A percentile compares a stretch with the other conserved stretches of the same genome.
Evolutionary conservation across 2,888 invertebrate genomes (phyloP).

Genomic region (Apodemia mormo): DNA sequence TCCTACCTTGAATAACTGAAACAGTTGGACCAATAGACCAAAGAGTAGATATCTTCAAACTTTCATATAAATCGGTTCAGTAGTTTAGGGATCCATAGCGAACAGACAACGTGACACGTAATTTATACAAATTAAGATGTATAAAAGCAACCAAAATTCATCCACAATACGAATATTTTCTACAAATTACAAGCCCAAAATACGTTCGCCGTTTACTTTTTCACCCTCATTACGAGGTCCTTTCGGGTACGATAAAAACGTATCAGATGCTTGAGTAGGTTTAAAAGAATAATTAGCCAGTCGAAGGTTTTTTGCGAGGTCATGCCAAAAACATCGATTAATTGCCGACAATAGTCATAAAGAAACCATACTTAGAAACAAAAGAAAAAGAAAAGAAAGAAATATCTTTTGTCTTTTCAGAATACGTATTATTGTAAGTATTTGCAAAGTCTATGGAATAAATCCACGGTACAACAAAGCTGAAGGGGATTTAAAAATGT

Average conservation of each 20-base stretch:
- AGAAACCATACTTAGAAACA: conserved; percentile 4
- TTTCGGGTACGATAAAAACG: conserved; percentile 7
- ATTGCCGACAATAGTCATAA: neutral
- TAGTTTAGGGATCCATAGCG: too few species aligned
- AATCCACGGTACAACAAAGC: too few species aligned
- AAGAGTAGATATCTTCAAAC: too few species aligned
- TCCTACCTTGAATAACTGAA: too few species aligned
- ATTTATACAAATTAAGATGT: too few species aligned
- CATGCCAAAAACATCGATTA: neutral
- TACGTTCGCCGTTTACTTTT: neutral
- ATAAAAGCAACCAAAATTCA: neutral
- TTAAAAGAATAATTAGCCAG: conserved; percentile 5
- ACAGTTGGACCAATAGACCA: too few species aligned
- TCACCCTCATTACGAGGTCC: neutral
- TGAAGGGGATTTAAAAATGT: too few species aligned
- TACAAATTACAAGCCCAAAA: neutral
- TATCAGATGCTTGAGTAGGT: neutral
- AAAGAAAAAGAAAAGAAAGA: neutral
- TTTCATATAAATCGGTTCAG: too few species aligned
- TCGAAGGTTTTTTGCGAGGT: neutral
- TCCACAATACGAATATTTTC: neutral
- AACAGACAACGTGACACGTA: too few species aligned
- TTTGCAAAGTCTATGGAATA: too few species aligned
- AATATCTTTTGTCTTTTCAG: neutral
- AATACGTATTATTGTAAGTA: neutral